These are phyloP conservation scores for Araneus ventricosus DNA, from an alignment of 1,140 invertebrate genomes.

Conservation along the genomic window DNA sequence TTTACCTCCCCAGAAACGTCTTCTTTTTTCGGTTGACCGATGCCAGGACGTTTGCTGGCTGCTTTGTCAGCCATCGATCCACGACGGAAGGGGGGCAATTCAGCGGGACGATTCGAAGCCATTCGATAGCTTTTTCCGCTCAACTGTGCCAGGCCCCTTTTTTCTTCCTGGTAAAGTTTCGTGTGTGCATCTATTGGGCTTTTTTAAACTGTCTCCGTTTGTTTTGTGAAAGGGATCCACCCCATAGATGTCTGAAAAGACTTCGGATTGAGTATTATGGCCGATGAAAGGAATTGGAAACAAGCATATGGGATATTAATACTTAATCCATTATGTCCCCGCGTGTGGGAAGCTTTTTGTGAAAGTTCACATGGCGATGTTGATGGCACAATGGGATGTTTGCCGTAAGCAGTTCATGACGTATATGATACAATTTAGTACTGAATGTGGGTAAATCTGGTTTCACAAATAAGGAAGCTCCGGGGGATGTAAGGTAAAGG, in stretches of 20 bases:
- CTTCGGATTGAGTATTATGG: background rate
- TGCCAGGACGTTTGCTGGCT: background rate
- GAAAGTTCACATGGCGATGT: background rate
- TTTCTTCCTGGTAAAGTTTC: background rate
- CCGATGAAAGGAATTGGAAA: background rate
- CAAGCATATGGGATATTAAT: slow-evolving; percentile 43
- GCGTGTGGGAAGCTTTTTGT: background rate
- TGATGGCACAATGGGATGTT: background rate
- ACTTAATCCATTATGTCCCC: background rate
- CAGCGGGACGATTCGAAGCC: slow-evolving; percentile 26
- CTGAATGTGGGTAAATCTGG: no score
- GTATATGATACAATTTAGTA: background rate
- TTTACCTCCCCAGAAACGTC: slow-evolving; percentile 25
- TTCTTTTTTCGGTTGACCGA: slow-evolving; percentile 47
- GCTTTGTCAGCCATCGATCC: slow-evolving; percentile 54
- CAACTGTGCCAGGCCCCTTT: background rate
- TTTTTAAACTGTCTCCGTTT: slow-evolving; percentile 59
- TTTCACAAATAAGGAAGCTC: no score
- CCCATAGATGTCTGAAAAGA: background rate
- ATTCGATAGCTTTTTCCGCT: slow-evolving; percentile 33
- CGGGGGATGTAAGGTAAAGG: no score
- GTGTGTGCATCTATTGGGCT: background rate
- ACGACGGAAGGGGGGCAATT: background rate
- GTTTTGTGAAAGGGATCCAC: slow-evolving; percentile 46
- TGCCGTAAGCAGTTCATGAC: background rate